Evolutionary conservation across 1,140 invertebrate genomes (phyloP).

Genomic region (Adoxophyes honmai): DNA sequence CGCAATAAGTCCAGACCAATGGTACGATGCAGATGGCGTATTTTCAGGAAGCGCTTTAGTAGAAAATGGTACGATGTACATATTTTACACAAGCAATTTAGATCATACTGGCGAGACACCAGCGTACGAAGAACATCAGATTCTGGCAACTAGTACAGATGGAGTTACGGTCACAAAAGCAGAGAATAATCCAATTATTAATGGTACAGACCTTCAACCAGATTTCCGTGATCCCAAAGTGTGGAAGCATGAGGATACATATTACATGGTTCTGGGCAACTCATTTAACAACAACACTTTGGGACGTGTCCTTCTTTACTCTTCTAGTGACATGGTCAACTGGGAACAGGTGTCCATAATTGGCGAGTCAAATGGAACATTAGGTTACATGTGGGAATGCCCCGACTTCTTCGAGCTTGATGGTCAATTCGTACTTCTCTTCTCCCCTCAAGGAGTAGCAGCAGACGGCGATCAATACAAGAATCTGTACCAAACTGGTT

Average conservation of each 20-base stretch:
- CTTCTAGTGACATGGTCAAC: constrained; percentile 44
- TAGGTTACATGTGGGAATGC: constrained; percentile 69
- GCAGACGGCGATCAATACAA: constrained; percentile 56
- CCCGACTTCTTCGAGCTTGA: constrained; percentile 62
- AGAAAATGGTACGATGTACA: constrained; percentile 48
- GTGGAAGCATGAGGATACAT: constrained; percentile 54
- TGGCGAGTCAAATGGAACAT: constrained; percentile 43
- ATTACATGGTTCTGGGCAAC: constrained; percentile 66
- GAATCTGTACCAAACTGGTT: constrained; percentile 65
- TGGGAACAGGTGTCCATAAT: constrained; percentile 52
- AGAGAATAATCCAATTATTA: constrained; percentile 48
- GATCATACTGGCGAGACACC: constrained; percentile 33
- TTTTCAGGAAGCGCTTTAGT: constrained; percentile 67
- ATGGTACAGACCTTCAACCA: constrained; percentile 37
- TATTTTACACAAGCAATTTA: constrained; percentile 63
- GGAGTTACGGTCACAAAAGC: constrained; percentile 51
- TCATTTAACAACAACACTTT: constrained; percentile 41
- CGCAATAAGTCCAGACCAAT: constrained; percentile 54
- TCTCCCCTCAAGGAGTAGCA: constrained; percentile 65
- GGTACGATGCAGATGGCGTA: constrained; percentile 52
- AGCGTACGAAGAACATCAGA: constrained; percentile 45
- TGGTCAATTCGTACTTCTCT: constrained; percentile 50
- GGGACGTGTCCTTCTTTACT: constrained; percentile 53
- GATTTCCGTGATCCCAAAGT: constrained; percentile 68
- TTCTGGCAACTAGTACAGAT: constrained; percentile 45